A percentile compares a stretch with the other conserved stretches of the same genome.
Conservation (phyloP, 2,888 invertebrate species). For the Cataglyphis cursor region DNA sequence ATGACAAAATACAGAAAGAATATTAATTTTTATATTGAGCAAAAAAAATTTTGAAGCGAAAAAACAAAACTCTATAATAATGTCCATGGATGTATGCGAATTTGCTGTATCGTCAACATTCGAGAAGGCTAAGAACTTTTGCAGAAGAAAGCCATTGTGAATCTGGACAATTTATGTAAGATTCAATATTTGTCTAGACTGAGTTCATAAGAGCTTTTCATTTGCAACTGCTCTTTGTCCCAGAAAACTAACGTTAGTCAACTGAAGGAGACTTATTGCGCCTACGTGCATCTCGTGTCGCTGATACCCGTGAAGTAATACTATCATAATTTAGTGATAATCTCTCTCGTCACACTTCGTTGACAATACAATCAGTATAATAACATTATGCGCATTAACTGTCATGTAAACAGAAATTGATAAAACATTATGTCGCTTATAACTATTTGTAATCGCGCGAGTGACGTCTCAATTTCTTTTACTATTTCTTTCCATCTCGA, state of each 20-base stretch:
- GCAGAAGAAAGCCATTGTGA: conserved; percentile 26
- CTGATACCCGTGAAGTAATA: conserved; percentile 71
- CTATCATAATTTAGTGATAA: conserved; percentile 75
- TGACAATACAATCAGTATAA: conserved; percentile 38
- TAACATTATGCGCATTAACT: conserved; percentile 26
- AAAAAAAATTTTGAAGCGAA: neutral
- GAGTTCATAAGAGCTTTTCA: conserved; percentile 55
- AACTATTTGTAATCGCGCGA: conserved; percentile 8
- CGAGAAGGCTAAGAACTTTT: conserved; percentile 11
- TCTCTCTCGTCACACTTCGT: conserved; percentile 63
- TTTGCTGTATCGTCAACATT: neutral
- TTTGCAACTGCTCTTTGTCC: conserved; percentile 52
- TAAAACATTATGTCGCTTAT: conserved; percentile 5
- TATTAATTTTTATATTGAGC: neutral
- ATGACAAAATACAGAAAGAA: neutral
- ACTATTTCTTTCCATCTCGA: neutral
- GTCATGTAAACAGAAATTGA: conserved; percentile 36
- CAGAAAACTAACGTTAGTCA: conserved; percentile 61
- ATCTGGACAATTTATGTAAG: conserved; percentile 53
- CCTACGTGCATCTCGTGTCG: conserved; percentile 60
- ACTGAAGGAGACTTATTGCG: conserved; percentile 71
- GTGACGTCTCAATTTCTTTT: conserved; percentile 16
- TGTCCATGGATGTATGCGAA: neutral
- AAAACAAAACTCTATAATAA: neutral
- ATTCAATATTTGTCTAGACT: conserved; percentile 65